phyloP scores from a whole-genome alignment of 2,888 invertebrate species.

The Dolomedes plantarius region DNA sequence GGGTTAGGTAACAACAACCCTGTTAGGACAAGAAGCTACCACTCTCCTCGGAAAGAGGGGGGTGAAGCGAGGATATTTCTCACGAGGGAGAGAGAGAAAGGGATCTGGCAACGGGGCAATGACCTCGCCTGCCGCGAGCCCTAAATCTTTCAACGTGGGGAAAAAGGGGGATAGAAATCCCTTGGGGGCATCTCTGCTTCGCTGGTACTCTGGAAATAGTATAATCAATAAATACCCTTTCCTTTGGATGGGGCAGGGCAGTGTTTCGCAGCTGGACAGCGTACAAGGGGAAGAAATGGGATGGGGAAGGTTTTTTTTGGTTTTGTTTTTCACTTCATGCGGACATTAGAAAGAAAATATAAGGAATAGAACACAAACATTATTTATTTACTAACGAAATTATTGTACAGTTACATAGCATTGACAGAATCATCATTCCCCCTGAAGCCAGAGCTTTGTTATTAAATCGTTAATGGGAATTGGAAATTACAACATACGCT shows the following conservation, averaged over 20 bases:
- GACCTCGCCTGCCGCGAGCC: neutral
- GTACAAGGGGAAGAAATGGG: no score
- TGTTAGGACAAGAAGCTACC: slow-evolving; percentile 24
- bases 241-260: neutral
- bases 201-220: neutral
- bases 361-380: no score
- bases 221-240: neutral
- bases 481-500: no score
- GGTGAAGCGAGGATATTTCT: no score
- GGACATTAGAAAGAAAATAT: no score
- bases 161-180: slow-evolving; percentile 1
- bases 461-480: no score
- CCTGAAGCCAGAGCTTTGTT: no score
- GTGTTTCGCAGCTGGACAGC: neutral
- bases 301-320: no score
- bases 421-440: no score
- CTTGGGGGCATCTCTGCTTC: slow-evolving; percentile 15
- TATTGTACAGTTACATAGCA: no score
- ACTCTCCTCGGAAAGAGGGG: neutral
- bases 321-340: no score
- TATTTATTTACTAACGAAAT: no score
- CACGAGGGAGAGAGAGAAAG: neutral
- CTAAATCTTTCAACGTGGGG: slow-evolving; percentile 22
- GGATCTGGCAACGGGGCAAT: neutral
- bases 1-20: slow-evolving; percentile 44